These are phyloP conservation scores for Diachasmimorpha longicaudata DNA, from an alignment of 1,140 invertebrate species.

Conservation along the genomic window DNA sequence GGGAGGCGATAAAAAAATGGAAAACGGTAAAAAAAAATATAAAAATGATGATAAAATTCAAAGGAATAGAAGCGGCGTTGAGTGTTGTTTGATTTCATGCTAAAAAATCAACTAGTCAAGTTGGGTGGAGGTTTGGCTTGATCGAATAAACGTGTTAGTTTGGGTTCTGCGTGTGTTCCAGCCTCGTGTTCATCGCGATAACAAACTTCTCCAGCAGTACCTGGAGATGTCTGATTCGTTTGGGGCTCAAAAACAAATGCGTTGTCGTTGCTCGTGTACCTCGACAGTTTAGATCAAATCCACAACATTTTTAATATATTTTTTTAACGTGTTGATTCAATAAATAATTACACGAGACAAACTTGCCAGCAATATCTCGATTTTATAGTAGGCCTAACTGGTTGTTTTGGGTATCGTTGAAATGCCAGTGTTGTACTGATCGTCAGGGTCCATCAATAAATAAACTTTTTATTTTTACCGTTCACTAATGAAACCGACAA, in stretches of 20 bases:
- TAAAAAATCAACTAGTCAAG: neutral
- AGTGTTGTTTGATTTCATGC: neutral
- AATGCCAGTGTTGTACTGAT: neutral
- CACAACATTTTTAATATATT: neutral
- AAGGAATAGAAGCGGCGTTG: too few species aligned
- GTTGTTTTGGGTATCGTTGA: neutral
- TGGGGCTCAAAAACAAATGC: slow-evolving; percentile 4
- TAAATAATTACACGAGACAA: neutral
- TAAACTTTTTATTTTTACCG: neutral
- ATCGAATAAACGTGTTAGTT: slow-evolving; percentile 5
- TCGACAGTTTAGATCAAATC: slow-evolving; percentile 6
- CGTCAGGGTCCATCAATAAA: neutral
- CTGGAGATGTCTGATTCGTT: neutral
- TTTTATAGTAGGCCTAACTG: neutral
- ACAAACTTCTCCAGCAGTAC: neutral
- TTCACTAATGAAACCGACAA: neutral
- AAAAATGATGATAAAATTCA: too few species aligned
- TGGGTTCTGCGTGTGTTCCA: neutral
- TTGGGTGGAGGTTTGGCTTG: neutral
- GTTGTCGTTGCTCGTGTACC: slow-evolving; percentile 10
- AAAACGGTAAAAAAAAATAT: neutral
- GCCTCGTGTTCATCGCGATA: slow-evolving; percentile 12
- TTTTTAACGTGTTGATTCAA: neutral
- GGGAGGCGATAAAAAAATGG: neutral
- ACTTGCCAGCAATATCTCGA: neutral